Base-by-base conservation (phyloP, 2,113 vertebrate species). In the Chloropsis cyanopogon region DNA sequence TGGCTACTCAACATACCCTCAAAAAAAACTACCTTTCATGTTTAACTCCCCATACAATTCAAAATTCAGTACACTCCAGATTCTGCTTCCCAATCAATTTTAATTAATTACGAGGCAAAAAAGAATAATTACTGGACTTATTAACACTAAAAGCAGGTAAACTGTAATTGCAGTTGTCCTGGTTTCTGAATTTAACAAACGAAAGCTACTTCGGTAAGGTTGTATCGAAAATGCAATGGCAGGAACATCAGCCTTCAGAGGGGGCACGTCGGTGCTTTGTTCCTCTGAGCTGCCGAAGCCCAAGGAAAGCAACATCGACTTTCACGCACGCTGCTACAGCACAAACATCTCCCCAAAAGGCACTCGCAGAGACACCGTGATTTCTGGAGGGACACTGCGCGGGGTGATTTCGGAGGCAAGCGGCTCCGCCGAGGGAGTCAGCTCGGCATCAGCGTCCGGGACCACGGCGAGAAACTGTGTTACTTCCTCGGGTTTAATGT, bases 151-250 rank as follows among this genome's bases (percentile, higher is more conserved):
- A 65, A 11, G 0, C 3, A 18, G 3, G 3, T n/a, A 11, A 9
- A 11, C 7, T 7, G 3, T 5, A 35, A 12, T 23, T 23, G 8
- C 9, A 52, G 3, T 6, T 14, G 7, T 9, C 7, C 11, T 23
- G 17, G 23, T 5, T 80, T 8, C 9, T 3, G 12, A 85, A 26
- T 57, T 41, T 31, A 49, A 53, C 10, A 31, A 19, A 39, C 0
- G 0, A 29, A 60, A 53, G 14, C 2, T 4, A 5, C 3, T 68
- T 29, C 0, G 0, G 28, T 16, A 19, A 12, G 8, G 6, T 25
- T n/a, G 1, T 1, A 3, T 7, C 23, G 3, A 6, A 47, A 71
- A 9, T 3, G 8, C 24, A 17, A 3, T 1, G 26, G 25, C 7
- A 42, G 29, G 7, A 59, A 7, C 22, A 44, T 8, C 12, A 26